Percentiles rank a stretch among this genome's conserved stretches.
phyloP scores from a whole-genome alignment of 2,888 invertebrate species.

The Drosophila putrida region DNA sequence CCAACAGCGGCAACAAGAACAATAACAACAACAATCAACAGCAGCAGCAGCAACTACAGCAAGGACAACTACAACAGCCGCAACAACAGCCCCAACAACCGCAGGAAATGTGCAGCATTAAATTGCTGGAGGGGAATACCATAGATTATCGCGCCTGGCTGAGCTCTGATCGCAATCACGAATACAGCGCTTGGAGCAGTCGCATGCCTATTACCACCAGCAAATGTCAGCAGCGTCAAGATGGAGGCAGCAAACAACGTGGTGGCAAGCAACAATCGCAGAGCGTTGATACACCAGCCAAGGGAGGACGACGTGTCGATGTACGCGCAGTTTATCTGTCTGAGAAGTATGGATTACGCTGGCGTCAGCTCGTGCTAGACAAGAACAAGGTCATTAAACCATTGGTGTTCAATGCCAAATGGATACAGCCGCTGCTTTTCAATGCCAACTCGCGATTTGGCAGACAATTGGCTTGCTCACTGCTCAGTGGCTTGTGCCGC shows the following conservation, averaged over 20 bases:
- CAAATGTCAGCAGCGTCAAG: conserved; percentile 43
- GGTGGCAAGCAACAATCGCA: conserved; percentile 55
- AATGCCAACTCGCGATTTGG: conserved; percentile 96
- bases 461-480: conserved; percentile 94
- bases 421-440: conserved; percentile 97
- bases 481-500: conserved; percentile 93
- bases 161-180: conserved; percentile 89
- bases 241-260: conserved; percentile 43
- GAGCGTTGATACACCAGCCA: conserved; percentile 26
- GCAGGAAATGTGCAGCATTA: conserved; percentile 87
- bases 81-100: conserved; percentile 58
- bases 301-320: conserved; percentile 40
- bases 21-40: conserved; percentile 27
- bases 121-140: conserved; percentile 88
- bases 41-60: conserved; percentile 39
- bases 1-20: conserved; percentile 76
- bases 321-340: conserved; percentile 87
- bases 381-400: conserved; percentile 84
- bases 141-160: conserved; percentile 92
- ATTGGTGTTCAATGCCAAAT: conserved; percentile 88
- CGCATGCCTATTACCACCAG: conserved; percentile 87
- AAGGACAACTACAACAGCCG: conserved; percentile 57
- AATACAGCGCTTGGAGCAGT: conserved; percentile 90
- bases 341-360: conserved; percentile 91
- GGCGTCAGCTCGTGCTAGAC: conserved; percentile 86